A percentile compares a stretch with the other conserved stretches of the same genome.
These are phyloP conservation scores for Scomber scombrus DNA, from an alignment of 2,113 vertebrate genomes.

Conservation along the genomic window DNA sequence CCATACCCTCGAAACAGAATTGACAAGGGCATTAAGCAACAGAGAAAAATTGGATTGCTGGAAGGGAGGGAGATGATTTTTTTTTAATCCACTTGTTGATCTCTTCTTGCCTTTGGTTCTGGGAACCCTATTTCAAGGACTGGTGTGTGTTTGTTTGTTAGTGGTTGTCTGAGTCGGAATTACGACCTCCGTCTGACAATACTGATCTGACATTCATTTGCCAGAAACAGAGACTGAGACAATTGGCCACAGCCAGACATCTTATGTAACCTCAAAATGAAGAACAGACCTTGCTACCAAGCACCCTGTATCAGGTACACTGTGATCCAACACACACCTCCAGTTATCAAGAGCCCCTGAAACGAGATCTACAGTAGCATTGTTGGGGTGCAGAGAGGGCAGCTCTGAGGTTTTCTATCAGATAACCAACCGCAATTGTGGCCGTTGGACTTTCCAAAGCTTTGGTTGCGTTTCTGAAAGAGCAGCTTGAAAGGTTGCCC, in stretches of 20 bases:
- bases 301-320: constrained; percentile 69
- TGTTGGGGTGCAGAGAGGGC: constrained; percentile 71
- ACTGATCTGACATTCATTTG: constrained; percentile 13
- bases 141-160: neutral
- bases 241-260: constrained; percentile 38
- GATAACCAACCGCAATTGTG: constrained; percentile 69
- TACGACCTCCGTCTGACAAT: constrained; percentile 19
- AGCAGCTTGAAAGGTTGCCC: constrained; percentile 66
- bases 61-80: neutral
- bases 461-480: constrained; percentile 71
- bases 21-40: neutral
- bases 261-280: constrained; percentile 61
- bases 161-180: constrained; percentile 42
- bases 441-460: constrained; percentile 64
- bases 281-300: constrained; percentile 57
- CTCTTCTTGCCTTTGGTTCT: neutral
- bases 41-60: neutral
- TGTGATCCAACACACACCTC: constrained; percentile 49
- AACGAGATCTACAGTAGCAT: constrained; percentile 72
- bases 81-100: neutral
- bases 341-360: constrained; percentile 60
- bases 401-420: constrained; percentile 71
- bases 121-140: constrained; percentile 6
- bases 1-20: neutral
- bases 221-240: no score